These are phyloP conservation scores for Cerceris rybyensis DNA, from an alignment of 2,888 invertebrate genomes.

Conservation along the genomic window DNA sequence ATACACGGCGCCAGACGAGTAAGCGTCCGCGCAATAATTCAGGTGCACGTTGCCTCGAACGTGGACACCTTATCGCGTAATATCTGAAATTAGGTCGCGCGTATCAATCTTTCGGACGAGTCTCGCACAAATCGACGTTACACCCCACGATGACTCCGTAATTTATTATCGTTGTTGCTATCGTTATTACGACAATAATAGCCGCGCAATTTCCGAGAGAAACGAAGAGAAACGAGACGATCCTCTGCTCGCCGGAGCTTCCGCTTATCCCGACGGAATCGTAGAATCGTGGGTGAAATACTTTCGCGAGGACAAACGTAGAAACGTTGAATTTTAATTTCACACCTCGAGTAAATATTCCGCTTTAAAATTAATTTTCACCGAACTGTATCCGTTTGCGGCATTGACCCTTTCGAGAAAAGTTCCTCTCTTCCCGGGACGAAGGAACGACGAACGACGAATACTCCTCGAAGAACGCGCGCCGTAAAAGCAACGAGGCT, in stretches of 20 bases:
- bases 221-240: too few species aligned
- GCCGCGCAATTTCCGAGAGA: too few species aligned
- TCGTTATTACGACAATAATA: too few species aligned
- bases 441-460: not conserved
- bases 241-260: too few species aligned
- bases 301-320: not conserved
- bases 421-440: not conserved
- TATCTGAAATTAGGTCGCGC: conserved; percentile 52
- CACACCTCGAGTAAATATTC: not conserved
- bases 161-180: too few species aligned
- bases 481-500: not conserved
- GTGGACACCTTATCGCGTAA: conserved; percentile 44
- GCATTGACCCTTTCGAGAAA: not conserved
- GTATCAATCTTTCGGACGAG: conserved; percentile 27
- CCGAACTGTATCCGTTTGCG: too few species aligned
- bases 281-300: too few species aligned
- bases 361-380: not conserved
- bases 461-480: not conserved
- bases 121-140: conserved; percentile 1
- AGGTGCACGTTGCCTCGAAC: conserved; percentile 40
- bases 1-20: conserved; percentile 41
- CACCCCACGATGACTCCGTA: not conserved
- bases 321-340: conserved; percentile 3
- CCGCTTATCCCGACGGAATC: not conserved
- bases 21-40: conserved; percentile 48